These are phyloP conservation scores for Euura lappo DNA, from an alignment of 1,140 invertebrate genomes.

Conservation along the genomic window DNA sequence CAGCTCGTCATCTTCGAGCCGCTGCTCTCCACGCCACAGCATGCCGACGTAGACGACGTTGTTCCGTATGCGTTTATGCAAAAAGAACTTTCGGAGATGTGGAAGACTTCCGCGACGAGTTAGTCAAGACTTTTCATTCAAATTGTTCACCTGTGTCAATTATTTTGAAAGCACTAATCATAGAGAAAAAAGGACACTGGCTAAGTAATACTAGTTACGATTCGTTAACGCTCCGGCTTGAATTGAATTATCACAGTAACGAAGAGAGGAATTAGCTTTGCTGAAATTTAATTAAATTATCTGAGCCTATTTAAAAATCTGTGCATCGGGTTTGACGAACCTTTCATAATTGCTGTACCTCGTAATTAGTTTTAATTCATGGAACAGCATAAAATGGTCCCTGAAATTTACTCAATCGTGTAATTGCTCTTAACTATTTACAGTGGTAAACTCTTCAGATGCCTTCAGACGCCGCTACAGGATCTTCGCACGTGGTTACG, in stretches of 20 bases:
- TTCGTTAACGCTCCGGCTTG: too few species aligned
- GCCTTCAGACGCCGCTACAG: slow-evolving; percentile 65
- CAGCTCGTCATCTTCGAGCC: slow-evolving; percentile 50
- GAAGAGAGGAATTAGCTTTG: too few species aligned
- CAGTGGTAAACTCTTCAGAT: slow-evolving; percentile 66
- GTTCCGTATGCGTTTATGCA: slow-evolving; percentile 68
- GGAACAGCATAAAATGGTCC: too few species aligned
- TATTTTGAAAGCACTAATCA: background rate
- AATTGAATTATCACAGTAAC: too few species aligned
- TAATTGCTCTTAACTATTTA: slow-evolving; percentile 21
- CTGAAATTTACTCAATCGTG: too few species aligned
- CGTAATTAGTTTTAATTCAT: too few species aligned
- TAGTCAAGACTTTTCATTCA: slow-evolving; percentile 57
- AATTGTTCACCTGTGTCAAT: slow-evolving; percentile 50
- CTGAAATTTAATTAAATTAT: too few species aligned
- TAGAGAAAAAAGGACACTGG: background rate
- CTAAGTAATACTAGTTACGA: too few species aligned
- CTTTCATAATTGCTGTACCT: too few species aligned
- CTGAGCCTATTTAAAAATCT: too few species aligned
- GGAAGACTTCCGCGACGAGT: slow-evolving; percentile 60
- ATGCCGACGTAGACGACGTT: slow-evolving; percentile 61
- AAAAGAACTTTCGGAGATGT: slow-evolving; percentile 66
- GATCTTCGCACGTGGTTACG: slow-evolving; percentile 64
- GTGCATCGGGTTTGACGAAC: too few species aligned
- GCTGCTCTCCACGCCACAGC: slow-evolving; percentile 53